Percentiles rank a stretch among this genome's conserved stretches.
These are phyloP conservation scores for Solea senegalensis DNA, from an alignment of 2,113 vertebrate species.

Conservation along the genomic window DNA sequence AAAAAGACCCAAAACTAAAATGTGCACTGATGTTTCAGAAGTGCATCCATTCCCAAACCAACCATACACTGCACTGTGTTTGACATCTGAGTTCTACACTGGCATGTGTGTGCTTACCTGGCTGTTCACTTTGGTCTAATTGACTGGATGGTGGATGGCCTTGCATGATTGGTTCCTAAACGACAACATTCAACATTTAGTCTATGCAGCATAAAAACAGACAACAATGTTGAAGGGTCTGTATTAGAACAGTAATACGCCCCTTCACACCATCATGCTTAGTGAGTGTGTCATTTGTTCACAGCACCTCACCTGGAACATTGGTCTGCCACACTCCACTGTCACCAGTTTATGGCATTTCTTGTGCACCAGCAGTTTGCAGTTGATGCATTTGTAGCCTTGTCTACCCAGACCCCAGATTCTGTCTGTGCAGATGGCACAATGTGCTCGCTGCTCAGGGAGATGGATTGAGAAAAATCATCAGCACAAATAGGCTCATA, in stretches of 20 bases:
- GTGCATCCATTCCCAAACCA: background rate
- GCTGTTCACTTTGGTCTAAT: slow-evolving; percentile 84
- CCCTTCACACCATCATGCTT: background rate
- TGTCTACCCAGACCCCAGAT: slow-evolving; percentile 98
- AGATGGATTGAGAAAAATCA: slow-evolving; percentile 24
- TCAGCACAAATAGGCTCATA: slow-evolving; percentile 13
- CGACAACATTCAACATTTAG: slow-evolving; percentile 41
- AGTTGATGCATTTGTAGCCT: slow-evolving; percentile 99
- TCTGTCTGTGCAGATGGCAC: slow-evolving; percentile 96
- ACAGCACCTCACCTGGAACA: slow-evolving; percentile 69
- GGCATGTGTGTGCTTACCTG: slow-evolving; percentile 79
- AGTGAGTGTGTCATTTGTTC: background rate
- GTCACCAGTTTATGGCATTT: slow-evolving; percentile 98
- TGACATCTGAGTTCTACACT: no score
- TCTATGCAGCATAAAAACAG: slow-evolving; percentile 4
- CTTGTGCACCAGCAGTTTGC: slow-evolving; percentile 98
- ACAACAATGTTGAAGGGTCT: background rate
- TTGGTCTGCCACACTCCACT: slow-evolving; percentile 89
- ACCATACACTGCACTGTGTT: background rate
- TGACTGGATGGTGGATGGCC: slow-evolving; percentile 80
- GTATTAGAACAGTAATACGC: background rate
- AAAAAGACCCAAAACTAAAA: background rate
- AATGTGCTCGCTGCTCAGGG: slow-evolving; percentile 90
- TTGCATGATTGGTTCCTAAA: slow-evolving; percentile 88
- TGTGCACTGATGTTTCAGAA: background rate